Evolutionary conservation across 2,113 vertebrate genomes (phyloP).

Genomic region (Prunella himalayana): DNA sequence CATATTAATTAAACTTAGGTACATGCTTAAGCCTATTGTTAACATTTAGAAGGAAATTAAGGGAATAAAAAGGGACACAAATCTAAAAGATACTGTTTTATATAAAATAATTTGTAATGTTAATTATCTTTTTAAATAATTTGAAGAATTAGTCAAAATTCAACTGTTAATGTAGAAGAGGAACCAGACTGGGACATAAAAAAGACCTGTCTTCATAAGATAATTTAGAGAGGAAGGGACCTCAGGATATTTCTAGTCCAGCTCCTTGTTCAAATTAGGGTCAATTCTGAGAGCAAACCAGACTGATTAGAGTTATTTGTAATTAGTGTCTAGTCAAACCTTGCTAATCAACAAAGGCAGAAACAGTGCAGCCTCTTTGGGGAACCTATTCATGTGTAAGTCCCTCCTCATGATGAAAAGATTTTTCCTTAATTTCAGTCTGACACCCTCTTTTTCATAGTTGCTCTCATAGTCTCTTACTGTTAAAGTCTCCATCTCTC

Average conservation of each 20-base stretch:
- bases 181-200: neutral
- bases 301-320: neutral
- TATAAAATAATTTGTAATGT: neutral
- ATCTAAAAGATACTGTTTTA: neutral
- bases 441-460: neutral
- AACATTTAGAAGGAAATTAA: neutral
- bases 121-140: neutral
- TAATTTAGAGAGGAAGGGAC: neutral
- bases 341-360: neutral
- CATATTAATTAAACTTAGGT: neutral
- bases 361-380: neutral
- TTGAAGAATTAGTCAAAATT: neutral
- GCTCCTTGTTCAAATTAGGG: neutral
- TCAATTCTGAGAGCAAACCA: neutral
- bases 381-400: neutral
- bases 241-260: neutral
- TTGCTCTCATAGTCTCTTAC: neutral
- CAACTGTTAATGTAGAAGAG: neutral
- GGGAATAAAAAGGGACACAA: neutral
- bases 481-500: neutral
- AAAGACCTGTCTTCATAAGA: neutral
- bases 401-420: neutral
- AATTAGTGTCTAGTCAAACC: neutral
- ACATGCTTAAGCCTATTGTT: neutral
- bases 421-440: neutral